Conservation (phyloP, 2,797 vertebrate species). For the Falco naumanni region DNA sequence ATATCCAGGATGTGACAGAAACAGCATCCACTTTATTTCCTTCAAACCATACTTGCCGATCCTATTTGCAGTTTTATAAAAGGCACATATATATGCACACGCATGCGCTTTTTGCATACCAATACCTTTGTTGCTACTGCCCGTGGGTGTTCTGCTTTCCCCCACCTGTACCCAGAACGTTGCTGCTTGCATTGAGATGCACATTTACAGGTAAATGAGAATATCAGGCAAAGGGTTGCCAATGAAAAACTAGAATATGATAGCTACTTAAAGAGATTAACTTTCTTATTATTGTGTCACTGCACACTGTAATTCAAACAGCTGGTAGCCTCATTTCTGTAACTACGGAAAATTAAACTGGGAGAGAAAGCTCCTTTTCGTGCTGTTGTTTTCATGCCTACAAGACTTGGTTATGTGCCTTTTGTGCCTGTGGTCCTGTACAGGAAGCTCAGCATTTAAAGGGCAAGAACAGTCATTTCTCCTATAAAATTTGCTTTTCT, state of each 20-base stretch:
- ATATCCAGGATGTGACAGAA: not conserved
- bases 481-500: not conserved
- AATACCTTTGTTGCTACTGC: not conserved
- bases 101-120: accelerated
- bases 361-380: not conserved
- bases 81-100: accelerated
- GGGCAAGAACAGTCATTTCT: not conserved
- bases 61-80: not conserved
- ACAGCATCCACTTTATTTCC: not conserved
- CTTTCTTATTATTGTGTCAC: constrained; percentile 30
- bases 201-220: constrained; percentile 29
- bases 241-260: constrained; percentile 3
- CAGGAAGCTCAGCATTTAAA: not conserved
- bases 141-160: not conserved
- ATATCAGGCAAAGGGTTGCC: not conserved
- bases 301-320: constrained; percentile 49
- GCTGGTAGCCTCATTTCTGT: constrained; percentile 33
- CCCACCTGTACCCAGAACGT: not conserved
- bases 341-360: constrained; percentile 47
- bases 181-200: not conserved
- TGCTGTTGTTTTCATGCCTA: constrained; percentile 20
- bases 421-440: not conserved
- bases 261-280: constrained; percentile 58
- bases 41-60: accelerated
- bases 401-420: constrained; percentile 1